These are phyloP conservation scores for Diarsia dahlii DNA, from an alignment of 2,888 invertebrate genomes.

Conservation along the genomic window DNA sequence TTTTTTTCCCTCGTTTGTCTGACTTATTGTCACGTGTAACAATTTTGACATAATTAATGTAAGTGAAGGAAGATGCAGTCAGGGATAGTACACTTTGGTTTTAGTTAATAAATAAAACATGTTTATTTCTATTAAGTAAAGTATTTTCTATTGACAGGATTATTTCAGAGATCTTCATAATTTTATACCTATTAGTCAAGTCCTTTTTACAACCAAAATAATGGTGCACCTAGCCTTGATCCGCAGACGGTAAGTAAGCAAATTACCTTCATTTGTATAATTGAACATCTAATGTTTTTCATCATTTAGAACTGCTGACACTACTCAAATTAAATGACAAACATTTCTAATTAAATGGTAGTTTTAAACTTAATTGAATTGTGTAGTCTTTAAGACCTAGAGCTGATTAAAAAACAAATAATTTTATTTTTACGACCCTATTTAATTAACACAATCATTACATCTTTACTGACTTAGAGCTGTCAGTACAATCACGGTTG, in stretches of 20 bases:
- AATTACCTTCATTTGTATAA: constrained; percentile 78
- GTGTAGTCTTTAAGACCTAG: no score
- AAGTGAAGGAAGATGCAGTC: not conserved
- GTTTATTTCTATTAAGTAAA: not conserved
- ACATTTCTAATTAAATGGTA: constrained; percentile 51
- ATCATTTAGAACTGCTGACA: constrained; percentile 68
- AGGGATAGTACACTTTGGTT: not conserved
- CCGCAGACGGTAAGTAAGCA: constrained; percentile 71
- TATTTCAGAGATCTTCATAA: not conserved
- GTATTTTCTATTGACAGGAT: not conserved
- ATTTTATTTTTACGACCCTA: not conserved
- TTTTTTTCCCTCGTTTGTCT: not conserved
- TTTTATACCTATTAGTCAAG: not conserved
- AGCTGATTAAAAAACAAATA: not conserved
- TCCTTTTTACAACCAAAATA: constrained; percentile 11
- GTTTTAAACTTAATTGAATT: constrained; percentile 4
- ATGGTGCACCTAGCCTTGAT: constrained; percentile 57
- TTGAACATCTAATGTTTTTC: constrained; percentile 76
- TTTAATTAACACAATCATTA: not conserved
- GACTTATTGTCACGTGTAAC: not conserved
- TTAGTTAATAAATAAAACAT: no score
- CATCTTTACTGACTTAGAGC: not conserved
- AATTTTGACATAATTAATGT: not conserved
- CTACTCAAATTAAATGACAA: constrained; percentile 63
- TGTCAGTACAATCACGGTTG: not conserved